Evolutionary conservation across 1,140 invertebrate species (phyloP), one percentile per base, ranked within the genome.

Genomic region (Magallana angulata): DNA sequence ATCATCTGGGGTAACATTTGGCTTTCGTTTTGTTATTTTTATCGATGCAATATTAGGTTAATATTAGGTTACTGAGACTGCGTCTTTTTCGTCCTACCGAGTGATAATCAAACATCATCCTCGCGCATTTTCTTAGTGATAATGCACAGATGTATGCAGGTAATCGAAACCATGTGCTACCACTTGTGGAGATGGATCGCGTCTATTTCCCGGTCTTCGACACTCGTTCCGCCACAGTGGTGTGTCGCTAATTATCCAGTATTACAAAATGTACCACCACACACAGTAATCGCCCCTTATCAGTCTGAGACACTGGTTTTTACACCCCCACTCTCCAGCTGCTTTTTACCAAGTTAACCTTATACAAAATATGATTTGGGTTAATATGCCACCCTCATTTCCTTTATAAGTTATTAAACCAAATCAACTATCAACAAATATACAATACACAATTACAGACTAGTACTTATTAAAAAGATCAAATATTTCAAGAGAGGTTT

Each of bases 101-200:
- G 68, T 76, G 68, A 8, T 36, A 76, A 36, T 76, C 7, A 76
- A 76, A 11, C 24, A 76, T 30, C 68, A 9, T 76, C 68, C 68
- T 30, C 36, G 36, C 24, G 14, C 68, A 76, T 76, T 4, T 48
- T 30, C 68, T 76, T 76, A 12, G 68, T 30, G 68, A 76, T 76
- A 30, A 24, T 76, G 68, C 68, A 76, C 68, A 76, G 68, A 76
- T 76, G 68, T 30, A 30, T 30, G 36, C 68, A 36, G 18, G 68
- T 76, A 76, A 76, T 76, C 68, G 24, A 76, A 76, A 76, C 68
- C 68, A 76, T 30, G 68, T 76, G 68, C 24, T 30, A 76, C 68
- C 68, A 76, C 68, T 76, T 76, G 68, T 30, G 36, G 68, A 9
- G 68, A 76, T 11, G 24, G 30, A 76, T 76, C 68, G 14, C 68